phyloP scores from a whole-genome alignment of 2,113 vertebrate genomes.

The Phyllostomus discolor region DNA sequence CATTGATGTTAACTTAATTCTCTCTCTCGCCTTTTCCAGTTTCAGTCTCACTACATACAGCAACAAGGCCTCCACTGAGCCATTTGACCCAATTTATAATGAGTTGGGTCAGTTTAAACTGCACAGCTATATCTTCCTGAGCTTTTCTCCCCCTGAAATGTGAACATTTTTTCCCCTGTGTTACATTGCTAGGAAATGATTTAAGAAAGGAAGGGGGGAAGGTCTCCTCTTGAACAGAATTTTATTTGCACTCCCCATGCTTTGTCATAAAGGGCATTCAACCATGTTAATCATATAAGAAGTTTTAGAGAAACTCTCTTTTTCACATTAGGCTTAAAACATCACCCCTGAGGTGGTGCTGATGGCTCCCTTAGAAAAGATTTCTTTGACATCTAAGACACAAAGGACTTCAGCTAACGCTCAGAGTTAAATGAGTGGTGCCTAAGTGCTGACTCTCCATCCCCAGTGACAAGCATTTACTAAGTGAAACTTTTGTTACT shows the following conservation, averaged over 20 bases:
- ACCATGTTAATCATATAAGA: constrained; percentile 63
- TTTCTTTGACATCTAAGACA: constrained; percentile 67
- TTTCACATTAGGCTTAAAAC: constrained; percentile 69
- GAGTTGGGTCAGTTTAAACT: not conserved
- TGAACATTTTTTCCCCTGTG: constrained; percentile 8
- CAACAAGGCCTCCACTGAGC: not conserved
- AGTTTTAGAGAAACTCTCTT: constrained; percentile 63
- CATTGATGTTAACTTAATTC: not conserved
- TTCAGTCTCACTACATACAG: not conserved
- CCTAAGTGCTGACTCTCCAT: constrained; percentile 42
- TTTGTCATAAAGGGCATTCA: constrained; percentile 68
- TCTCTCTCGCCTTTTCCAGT: not conserved
- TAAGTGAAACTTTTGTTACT: constrained; percentile 66
- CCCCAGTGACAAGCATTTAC: constrained; percentile 51
- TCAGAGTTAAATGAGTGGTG: constrained; percentile 15
- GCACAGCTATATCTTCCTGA: not conserved
- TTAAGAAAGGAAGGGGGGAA: not conserved
- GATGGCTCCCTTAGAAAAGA: constrained; percentile 67
- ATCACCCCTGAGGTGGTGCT: constrained; percentile 63
- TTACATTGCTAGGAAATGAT: constrained; percentile 51
- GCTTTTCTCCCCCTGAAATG: not conserved
- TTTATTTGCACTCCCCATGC: constrained; percentile 59
- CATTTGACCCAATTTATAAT: not conserved
- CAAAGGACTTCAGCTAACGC: constrained; percentile 66
- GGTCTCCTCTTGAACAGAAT: constrained; percentile 54